Conservation (phyloP, 2,888 invertebrate species). For the Dryomyza anilis region DNA sequence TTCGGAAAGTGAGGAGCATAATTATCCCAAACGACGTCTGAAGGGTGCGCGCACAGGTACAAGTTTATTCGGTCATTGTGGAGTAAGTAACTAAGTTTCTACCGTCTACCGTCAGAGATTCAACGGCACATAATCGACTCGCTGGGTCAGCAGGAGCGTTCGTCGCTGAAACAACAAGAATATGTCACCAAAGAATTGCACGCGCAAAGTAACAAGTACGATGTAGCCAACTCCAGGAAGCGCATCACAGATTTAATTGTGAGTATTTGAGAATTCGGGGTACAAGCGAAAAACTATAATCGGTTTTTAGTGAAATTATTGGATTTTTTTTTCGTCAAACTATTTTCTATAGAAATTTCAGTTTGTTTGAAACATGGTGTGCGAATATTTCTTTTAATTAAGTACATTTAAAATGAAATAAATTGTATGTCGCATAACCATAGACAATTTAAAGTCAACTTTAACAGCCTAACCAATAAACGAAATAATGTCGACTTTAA, state of each 20-base stretch:
- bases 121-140: slow-evolving; percentile 52
- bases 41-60: slow-evolving; percentile 41
- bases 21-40: slow-evolving; percentile 41
- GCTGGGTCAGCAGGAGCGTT: slow-evolving; percentile 52
- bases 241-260: slow-evolving; percentile 58
- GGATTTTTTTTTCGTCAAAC: no score
- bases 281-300: neutral
- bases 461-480: no score
- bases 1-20: slow-evolving; percentile 32
- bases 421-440: no score
- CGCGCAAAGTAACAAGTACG: slow-evolving; percentile 51
- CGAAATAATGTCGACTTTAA: no score
- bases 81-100: neutral
- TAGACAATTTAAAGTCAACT: no score
- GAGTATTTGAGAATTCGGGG: slow-evolving; percentile 27
- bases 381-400: no score
- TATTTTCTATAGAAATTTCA: no score
- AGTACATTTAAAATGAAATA: no score
- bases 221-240: slow-evolving; percentile 51
- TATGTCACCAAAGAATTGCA: slow-evolving; percentile 53
- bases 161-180: slow-evolving; percentile 52
- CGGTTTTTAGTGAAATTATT: no score
- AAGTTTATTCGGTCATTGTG: no score
- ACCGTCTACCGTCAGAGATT: slow-evolving; percentile 43
- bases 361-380: no score